Evolutionary conservation across 2,888 invertebrate species (phyloP).

Genomic region (Drosophila cracens): DNA sequence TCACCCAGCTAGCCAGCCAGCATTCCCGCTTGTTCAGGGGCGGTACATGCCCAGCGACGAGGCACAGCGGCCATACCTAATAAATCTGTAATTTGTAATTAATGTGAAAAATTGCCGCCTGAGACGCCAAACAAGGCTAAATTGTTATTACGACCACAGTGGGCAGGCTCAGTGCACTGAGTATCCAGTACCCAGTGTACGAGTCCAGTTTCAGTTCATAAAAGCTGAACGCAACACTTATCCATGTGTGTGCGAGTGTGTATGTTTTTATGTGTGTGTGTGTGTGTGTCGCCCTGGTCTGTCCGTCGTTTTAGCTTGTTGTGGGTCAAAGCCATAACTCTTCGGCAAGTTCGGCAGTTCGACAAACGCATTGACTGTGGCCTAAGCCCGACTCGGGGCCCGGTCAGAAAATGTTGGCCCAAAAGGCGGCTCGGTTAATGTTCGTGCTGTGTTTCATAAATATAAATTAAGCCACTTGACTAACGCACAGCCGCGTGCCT

Average conservation of each 20-base stretch:
- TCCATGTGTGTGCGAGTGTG: constrained; percentile 18
- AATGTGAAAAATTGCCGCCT: constrained; percentile 80
- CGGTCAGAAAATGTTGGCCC: constrained; percentile 38
- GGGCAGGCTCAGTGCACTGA: constrained; percentile 39
- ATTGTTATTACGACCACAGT: constrained; percentile 69
- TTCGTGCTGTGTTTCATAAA: constrained; percentile 72
- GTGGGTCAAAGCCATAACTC: constrained; percentile 81
- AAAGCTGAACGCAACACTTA: constrained; percentile 56
- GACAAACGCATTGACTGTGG: constrained; percentile 53
- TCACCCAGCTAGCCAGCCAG: constrained; percentile 19
- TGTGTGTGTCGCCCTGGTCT: constrained; percentile 32
- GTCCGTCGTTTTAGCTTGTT: constrained; percentile 44
- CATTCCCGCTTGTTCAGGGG: constrained; percentile 32
- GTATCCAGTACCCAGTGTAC: background rate
- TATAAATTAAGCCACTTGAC: constrained; percentile 79
- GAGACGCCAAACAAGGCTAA: constrained; percentile 80
- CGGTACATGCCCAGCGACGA: constrained; percentile 42
- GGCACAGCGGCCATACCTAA: constrained; percentile 68
- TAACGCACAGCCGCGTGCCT: constrained; percentile 67
- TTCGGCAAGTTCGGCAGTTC: constrained; percentile 77
- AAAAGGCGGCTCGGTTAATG: constrained; percentile 57
- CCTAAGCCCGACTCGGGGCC: constrained; percentile 31
- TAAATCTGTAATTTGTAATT: constrained; percentile 83
- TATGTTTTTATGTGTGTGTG: constrained; percentile 11
- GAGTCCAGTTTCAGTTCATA: constrained; percentile 54